phyloP scores from a whole-genome alignment of 1,140 invertebrate species.

The Zaprionus camerounensis region DNA sequence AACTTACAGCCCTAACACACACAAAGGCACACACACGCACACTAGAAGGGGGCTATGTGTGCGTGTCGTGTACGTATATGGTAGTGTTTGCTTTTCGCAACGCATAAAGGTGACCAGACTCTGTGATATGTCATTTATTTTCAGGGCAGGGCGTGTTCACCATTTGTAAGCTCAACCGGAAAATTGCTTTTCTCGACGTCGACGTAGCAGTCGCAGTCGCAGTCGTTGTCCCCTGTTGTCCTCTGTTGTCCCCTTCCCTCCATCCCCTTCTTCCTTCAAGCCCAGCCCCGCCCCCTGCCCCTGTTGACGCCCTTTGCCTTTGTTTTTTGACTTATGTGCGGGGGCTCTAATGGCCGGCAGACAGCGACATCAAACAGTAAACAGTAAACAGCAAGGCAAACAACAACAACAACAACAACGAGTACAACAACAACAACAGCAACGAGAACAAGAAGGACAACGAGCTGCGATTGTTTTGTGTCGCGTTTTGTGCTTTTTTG shows the following conservation, averaged over 20 bases:
- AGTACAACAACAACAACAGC: neutral
- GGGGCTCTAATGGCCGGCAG: conserved; percentile 39
- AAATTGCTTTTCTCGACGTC: conserved; percentile 79
- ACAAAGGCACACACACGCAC: neutral
- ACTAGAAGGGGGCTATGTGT: neutral
- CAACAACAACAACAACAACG: conserved; percentile 19
- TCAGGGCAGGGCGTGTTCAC: conserved; percentile 49
- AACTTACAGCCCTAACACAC: neutral
- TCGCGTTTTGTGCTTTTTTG: conserved; percentile 7
- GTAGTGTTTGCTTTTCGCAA: conserved; percentile 62
- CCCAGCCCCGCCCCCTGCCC: neutral
- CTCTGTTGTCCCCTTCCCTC: no score
- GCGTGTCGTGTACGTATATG: conserved; percentile 41
- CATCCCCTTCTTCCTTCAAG: neutral
- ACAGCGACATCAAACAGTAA: conserved; percentile 31
- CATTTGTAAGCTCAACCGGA: conserved; percentile 77
- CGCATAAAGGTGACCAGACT: conserved; percentile 75
- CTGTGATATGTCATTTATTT: conserved; percentile 79
- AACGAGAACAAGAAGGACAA: neutral
- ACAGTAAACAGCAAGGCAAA: conserved; percentile 16
- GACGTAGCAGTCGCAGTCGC: conserved; percentile 19
- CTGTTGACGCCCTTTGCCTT: conserved; percentile 26
- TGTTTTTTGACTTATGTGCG: conserved; percentile 41
- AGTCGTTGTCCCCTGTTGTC: neutral
- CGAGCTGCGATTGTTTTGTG: conserved; percentile 4